Evolutionary conservation across 2,797 vertebrate species (phyloP), one percentile per base, ranked within the genome.

Genomic region (Zenarchopterus dispar): DNA sequence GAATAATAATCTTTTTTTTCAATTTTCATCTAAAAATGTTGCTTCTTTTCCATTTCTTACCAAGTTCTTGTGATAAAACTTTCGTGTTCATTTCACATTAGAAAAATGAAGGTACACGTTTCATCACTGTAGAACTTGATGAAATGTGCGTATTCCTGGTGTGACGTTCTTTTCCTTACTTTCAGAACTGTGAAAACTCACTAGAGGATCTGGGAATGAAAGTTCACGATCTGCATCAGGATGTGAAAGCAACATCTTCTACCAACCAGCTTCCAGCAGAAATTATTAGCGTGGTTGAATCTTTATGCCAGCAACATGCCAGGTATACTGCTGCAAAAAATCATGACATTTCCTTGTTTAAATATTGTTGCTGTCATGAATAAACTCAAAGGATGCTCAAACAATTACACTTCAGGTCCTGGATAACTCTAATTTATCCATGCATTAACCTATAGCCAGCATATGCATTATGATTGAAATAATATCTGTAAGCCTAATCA

Each of bases 251-350:
- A 9, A 36, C 61, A 3, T 62, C 77, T 0, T 39, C 54, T 5
- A 60, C 79, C 2, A 85, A 82, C 1, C 88, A 90, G 52, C 80
- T 85, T 46, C 89, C 91, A 2, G 45, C 67, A 55, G 86, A 93
- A 28, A 80, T 91, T 0, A 39, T 76, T 31, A 81, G 77, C 3
- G 18, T 56, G 19, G 75, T 90, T 13, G 79, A 90, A 36, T 79
- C 86, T 0, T 75, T 93, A 18, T 63, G 67, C n/a, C 87, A 93
- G 52, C 82, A 92, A 42, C 87, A 90, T n/a, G 82, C 90, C 88
- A 91, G 93, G 93, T 94, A 77, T 2, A 9, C 19, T 5, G 1
- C 42, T 39, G 46, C 0, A n/a, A 33, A 0, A 13, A 6, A 21
- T 8, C 8, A 23, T 69, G 16, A 28, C 2, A 19, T 53, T 48